phyloP scores from a whole-genome alignment of 2,113 vertebrate species.

The Nothocercus nigrocapillus region DNA sequence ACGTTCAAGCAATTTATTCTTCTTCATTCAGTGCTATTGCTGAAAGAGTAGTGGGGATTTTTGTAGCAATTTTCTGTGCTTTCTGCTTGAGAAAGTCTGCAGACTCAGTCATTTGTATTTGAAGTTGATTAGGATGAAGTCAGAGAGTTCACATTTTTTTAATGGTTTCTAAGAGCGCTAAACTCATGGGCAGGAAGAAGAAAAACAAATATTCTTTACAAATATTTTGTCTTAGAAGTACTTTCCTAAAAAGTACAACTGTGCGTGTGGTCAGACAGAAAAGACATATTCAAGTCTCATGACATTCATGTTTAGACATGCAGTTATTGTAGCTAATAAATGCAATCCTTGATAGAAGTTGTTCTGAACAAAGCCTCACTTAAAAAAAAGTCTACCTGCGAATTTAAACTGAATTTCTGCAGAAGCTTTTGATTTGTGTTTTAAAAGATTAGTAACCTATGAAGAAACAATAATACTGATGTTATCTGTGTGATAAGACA shows the following conservation, averaged over 20 bases:
- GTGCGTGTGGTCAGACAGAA: constrained; percentile 7
- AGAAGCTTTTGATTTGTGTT: not conserved
- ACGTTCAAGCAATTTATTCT: not conserved
- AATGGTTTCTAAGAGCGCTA: constrained; percentile 9
- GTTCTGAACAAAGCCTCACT: not conserved
- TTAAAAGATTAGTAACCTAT: not conserved
- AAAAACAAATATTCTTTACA: constrained; percentile 36
- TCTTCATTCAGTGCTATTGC: not conserved
- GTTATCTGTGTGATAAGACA: not conserved
- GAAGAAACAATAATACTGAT: not conserved
- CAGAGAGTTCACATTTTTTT: not conserved
- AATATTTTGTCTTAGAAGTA: constrained; percentile 28
- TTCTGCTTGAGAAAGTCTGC: constrained; percentile 50
- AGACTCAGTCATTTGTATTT: constrained; percentile 28
- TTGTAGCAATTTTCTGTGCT: constrained; percentile 32
- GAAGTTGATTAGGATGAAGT: constrained; percentile 38
- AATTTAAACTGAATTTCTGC: not conserved
- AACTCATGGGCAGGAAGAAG: not conserved
- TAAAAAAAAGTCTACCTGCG: not conserved
- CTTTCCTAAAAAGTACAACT: not conserved
- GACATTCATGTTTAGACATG: not conserved
- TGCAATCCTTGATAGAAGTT: not conserved
- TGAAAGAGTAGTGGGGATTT: constrained; percentile 9
- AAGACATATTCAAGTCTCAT: not conserved
- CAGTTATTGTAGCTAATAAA: not conserved